Conservation (phyloP, 2,888 invertebrate genomes). For the Nezara viridula region DNA sequence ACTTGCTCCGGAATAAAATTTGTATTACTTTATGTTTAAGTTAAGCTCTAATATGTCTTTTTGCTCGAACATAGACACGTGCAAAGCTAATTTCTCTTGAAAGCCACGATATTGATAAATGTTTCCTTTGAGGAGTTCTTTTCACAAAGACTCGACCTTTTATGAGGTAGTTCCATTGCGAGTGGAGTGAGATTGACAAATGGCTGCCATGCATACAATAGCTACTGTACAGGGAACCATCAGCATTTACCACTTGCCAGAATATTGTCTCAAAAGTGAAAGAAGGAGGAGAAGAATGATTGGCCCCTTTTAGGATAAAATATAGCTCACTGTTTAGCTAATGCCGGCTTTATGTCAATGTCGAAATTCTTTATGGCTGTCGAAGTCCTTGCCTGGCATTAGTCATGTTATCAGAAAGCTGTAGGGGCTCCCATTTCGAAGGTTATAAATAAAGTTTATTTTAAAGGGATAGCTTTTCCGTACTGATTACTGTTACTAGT, state of each 20-base stretch:
- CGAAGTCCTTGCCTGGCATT: not conserved
- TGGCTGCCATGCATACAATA: not conserved
- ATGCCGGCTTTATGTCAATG: constrained; percentile 14
- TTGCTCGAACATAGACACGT: not conserved
- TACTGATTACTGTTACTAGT: too few relatives aligned
- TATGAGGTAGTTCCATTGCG: not conserved
- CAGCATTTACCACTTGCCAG: not conserved
- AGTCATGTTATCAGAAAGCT: constrained; percentile 5
- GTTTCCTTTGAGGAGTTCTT: not conserved
- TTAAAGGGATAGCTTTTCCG: not conserved
- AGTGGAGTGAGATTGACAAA: not conserved
- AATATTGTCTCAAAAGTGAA: constrained; percentile 27
- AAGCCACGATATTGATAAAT: not conserved
- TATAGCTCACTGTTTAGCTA: not conserved
- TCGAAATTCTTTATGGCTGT: constrained; percentile 35
- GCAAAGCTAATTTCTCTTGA: not conserved
- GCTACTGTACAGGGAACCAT: not conserved
- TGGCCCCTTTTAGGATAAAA: constrained; percentile 20
- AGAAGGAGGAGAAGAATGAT: not conserved
- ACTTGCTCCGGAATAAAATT: too few relatives aligned
- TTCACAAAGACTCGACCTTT: not conserved
- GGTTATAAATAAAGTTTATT: not conserved
- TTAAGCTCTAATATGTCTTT: not conserved
- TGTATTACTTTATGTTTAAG: too few relatives aligned
- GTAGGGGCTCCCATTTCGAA: not conserved